Conservation (phyloP, 1,140 invertebrate genomes). For the Laupala kohalensis region DNA sequence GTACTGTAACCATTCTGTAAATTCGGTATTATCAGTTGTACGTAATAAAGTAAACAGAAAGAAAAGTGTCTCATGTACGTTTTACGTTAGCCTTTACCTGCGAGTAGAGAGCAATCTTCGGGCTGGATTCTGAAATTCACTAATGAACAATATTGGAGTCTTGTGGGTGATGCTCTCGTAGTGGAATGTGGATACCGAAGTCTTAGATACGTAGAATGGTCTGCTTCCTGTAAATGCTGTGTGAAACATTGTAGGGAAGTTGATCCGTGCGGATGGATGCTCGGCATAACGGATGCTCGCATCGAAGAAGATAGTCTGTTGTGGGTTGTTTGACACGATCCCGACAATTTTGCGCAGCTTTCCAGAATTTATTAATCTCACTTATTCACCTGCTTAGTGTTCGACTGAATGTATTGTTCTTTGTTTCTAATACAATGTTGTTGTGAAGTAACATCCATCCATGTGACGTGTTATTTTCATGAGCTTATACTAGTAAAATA, state of each 20-base stretch:
- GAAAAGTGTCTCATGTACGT: not conserved
- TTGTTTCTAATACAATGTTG: not conserved
- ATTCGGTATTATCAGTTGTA: not conserved
- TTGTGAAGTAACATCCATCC: not conserved
- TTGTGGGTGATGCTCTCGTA: not conserved
- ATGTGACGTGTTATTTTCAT: not conserved
- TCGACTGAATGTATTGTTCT: not conserved
- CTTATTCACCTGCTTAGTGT: not conserved
- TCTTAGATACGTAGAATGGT: not conserved
- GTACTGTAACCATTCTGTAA: not conserved
- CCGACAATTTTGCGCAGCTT: not conserved
- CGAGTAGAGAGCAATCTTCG: not conserved
- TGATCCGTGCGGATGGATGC: not conserved
- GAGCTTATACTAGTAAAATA: not conserved
- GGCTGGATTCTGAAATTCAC: not conserved
- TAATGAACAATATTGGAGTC: not conserved
- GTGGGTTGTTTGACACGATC: not conserved
- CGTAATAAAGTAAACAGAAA: not conserved
- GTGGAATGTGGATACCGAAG: not conserved
- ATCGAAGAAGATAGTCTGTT: not conserved
- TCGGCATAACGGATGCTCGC: no score
- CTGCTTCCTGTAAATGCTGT: not conserved
- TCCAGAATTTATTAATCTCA: not conserved
- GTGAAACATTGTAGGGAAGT: not conserved
- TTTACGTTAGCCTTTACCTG: not conserved